These are phyloP conservation scores for Daboia siamensis DNA, from an alignment of 2,113 vertebrate genomes.

Conservation along the genomic window DNA sequence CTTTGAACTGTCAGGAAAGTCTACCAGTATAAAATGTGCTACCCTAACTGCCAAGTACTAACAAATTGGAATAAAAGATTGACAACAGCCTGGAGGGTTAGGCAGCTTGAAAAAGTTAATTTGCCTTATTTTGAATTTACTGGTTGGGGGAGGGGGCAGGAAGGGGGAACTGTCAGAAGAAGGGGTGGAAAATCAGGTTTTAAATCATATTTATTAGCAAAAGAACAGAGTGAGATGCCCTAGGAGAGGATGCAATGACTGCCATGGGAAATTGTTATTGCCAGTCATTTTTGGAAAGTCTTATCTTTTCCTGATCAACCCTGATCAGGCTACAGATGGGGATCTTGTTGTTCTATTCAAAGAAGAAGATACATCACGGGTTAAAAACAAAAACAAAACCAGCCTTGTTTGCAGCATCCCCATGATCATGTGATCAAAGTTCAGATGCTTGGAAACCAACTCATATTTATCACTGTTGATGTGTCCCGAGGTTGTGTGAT, in stretches of 20 bases:
- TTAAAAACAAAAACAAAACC: neutral
- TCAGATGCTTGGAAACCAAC: neutral
- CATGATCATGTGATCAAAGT: neutral
- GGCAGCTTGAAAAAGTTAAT: neutral
- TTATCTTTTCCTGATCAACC: neutral
- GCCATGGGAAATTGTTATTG: neutral
- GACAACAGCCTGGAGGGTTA: neutral
- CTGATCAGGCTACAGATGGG: neutral
- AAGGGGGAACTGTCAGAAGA: neutral
- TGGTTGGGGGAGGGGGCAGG: neutral
- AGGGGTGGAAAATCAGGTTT: neutral
- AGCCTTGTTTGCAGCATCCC: neutral
- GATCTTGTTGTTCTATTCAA: neutral
- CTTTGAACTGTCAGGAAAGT: neutral
- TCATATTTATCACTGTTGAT: neutral
- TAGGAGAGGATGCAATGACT: neutral
- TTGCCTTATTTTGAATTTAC: neutral
- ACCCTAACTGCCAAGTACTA: neutral
- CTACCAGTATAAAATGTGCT: neutral
- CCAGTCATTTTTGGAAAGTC: neutral
- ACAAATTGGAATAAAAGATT: neutral
- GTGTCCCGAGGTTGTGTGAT: neutral
- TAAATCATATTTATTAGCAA: neutral
- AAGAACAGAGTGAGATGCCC: neutral
- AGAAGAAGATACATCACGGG: neutral